phyloP scores from a whole-genome alignment of 2,113 vertebrate genomes.

The Ctenodactylus gundi region DNA sequence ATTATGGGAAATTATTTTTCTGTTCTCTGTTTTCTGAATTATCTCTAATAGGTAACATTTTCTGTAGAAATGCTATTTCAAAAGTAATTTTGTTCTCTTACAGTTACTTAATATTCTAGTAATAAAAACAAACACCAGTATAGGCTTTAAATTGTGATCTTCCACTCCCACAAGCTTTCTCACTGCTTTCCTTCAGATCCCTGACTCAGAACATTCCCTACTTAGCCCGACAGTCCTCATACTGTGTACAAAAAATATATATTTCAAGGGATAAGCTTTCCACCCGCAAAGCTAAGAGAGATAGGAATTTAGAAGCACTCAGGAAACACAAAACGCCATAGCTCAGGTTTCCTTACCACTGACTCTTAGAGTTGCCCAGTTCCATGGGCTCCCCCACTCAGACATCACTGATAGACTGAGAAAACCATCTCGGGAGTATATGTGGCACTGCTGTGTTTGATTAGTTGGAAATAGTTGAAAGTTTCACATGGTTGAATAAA shows the following conservation, averaged over 20 bases:
- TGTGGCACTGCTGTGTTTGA: background rate
- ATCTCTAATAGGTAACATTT: background rate
- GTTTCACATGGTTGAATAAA: slow-evolving; percentile 48
- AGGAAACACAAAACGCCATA: slow-evolving; percentile 1
- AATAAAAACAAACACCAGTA: background rate
- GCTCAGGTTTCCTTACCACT: background rate
- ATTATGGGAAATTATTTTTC: background rate
- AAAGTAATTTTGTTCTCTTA: background rate
- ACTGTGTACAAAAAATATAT: background rate
- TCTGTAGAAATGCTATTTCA: background rate
- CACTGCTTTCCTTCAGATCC: background rate
- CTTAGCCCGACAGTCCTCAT: background rate
- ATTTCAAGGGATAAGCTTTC: background rate
- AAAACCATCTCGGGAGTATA: background rate
- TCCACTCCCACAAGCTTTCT: background rate
- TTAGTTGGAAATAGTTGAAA: slow-evolving; percentile 48
- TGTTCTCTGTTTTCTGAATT: background rate
- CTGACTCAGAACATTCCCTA: background rate
- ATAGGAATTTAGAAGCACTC: background rate
- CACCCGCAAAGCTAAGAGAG: background rate
- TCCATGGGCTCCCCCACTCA: background rate
- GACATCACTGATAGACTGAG: background rate
- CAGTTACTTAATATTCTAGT: background rate
- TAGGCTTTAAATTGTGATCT: background rate
- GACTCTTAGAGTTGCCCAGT: slow-evolving; percentile 19